These are phyloP conservation scores for Sinocyclocheilus rhinocerous DNA, from an alignment of 2,113 vertebrate genomes.

Conservation along the genomic window DNA sequence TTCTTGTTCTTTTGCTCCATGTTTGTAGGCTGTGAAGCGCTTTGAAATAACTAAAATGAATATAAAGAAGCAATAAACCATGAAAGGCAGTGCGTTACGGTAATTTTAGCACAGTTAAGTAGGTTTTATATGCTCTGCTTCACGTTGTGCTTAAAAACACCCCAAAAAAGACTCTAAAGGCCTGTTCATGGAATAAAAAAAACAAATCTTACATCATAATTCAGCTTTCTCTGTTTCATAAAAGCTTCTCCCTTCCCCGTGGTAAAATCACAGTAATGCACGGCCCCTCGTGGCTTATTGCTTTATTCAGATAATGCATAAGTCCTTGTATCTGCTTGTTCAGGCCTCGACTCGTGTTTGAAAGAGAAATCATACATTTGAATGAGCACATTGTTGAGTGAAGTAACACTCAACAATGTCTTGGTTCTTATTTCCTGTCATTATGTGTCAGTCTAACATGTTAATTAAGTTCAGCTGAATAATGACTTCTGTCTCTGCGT, in stretches of 20 bases:
- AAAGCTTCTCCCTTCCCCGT: background rate
- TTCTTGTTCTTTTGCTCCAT: background rate
- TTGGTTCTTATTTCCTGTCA: conserved; percentile 5
- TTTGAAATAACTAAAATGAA: background rate
- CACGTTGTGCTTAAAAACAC: background rate
- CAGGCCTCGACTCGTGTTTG: background rate
- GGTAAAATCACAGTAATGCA: background rate
- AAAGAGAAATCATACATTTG: background rate
- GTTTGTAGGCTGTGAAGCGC: background rate
- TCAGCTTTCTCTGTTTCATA: background rate
- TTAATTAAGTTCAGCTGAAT: conserved; percentile 50
- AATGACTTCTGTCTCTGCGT: conserved; percentile 44
- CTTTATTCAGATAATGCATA: background rate
- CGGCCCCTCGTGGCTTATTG: background rate
- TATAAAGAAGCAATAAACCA: background rate
- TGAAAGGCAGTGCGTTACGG: background rate
- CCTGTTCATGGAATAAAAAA: background rate
- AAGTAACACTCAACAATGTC: background rate
- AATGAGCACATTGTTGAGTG: conserved; percentile 24
- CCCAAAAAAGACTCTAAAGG: background rate
- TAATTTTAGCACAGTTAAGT: background rate
- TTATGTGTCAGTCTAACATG: conserved; percentile 28
- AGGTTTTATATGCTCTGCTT: background rate
- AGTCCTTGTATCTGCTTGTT: background rate
- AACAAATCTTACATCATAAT: background rate